Base-by-base conservation (phyloP, 53 echinoderm and acorn worm genomes). In the Glandiceps talaboti region DNA sequence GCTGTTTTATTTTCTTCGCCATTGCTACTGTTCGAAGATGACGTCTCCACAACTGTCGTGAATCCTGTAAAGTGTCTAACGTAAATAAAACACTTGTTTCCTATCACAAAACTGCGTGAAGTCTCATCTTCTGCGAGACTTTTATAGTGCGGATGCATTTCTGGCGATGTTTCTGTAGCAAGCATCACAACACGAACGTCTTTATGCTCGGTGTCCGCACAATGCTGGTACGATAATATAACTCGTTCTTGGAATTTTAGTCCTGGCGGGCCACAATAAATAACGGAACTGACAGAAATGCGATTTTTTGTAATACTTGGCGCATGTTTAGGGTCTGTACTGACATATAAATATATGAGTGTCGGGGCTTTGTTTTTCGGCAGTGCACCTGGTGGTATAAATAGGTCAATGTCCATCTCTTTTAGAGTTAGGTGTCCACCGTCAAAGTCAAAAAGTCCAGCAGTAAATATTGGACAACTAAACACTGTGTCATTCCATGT, bases 201-300 rank as follows among this genome's bases (percentile, higher is more conserved):
- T 25, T 78, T 78, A 26, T 78, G 27, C 33, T 78, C 27, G 14
- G 30, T 27, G 0, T 77, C 77, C 30, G 80, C 86, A 29, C 77
- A 76, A 32, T 86, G 81, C 27, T 81, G 86, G 28, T 81, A 86
- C 10, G 86, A 77, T 29, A 86, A 31, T n/a, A 86, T 77, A 10
- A 86, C 78, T 26, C 86, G 81, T 33, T 86, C 82, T 31, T 30
- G 14, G 81, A 86, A 86, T 29, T 73, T 76, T 28, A 86, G 28
- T 27, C 86, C 77, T 33, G 81, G 81, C 6, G 86, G 82, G 29
- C 86, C 86, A 30, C 81, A 81, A 1, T 86, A 72, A 32, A 82
- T 29, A 1, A 73, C 79, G 1, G 79, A 32, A 78, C 79, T 78
- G 31, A 32, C 33, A 32, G 32, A 1, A 31, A 78, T 31, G 26